phyloP scores from a whole-genome alignment of 2,888 invertebrate genomes.

The Clepsis dumicolana region DNA sequence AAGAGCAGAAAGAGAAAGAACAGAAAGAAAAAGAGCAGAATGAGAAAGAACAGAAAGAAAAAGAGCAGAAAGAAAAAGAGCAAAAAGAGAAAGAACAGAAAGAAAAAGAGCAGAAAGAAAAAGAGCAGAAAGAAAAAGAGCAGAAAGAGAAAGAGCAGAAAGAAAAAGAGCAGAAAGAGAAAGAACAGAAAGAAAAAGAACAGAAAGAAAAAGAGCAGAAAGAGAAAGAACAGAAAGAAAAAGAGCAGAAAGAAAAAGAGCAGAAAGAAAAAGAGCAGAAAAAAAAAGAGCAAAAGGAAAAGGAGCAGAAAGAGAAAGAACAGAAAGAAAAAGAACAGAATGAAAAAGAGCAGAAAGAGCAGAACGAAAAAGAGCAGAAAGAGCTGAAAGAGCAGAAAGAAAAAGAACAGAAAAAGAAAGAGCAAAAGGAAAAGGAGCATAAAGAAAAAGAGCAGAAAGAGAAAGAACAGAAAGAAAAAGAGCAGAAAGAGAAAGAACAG shows the following conservation, averaged over 20 bases:
- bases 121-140: not conserved
- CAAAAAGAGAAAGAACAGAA: not conserved
- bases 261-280: no score
- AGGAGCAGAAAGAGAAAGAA: no score
- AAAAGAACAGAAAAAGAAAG: no score
- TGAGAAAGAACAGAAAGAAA: not conserved
- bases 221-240: not conserved
- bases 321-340: no score
- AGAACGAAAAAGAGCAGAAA: no score
- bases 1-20: no score
- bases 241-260: not conserved
- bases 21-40: not conserved
- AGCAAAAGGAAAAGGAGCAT: no score
- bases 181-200: not conserved
- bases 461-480: not conserved
- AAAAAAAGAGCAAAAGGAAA: not conserved
- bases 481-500: no score
- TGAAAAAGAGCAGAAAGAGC: no score
- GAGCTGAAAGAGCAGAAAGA: no score
- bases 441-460: not conserved
- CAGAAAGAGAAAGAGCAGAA: not conserved
- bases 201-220: not conserved
- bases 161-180: not conserved
- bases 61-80: not conserved
- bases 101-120: not conserved